A percentile compares a stretch with the other conserved stretches of the same genome.
Conservation (phyloP, 2,113 vertebrate species). For the Podiceps cristatus region DNA sequence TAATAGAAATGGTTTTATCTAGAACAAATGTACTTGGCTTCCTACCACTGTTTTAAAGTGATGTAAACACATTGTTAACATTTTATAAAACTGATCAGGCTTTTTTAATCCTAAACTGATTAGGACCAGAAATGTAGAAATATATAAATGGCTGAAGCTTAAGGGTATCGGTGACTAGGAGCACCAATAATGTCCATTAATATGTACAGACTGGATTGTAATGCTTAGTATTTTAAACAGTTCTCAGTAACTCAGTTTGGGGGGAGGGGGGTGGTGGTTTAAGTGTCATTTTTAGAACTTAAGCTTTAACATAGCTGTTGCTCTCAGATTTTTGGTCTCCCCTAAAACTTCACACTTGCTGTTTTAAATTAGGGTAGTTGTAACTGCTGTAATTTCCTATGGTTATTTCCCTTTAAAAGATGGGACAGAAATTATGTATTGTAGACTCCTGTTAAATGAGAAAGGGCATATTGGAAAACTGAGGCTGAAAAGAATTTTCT, state of each 20-base stretch:
- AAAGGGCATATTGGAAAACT: conserved; percentile 44
- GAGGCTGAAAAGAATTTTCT: conserved; percentile 46
- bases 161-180: background rate
- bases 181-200: background rate
- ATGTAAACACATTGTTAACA: background rate
- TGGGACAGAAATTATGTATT: background rate
- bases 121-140: background rate
- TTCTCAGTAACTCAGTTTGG: background rate
- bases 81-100: background rate
- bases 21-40: background rate
- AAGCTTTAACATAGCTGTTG: background rate
- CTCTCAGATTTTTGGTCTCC: background rate
- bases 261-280: too few relatives aligned
- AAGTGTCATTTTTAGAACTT: background rate
- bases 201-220: background rate
- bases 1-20: background rate
- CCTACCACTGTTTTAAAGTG: background rate
- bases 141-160: background rate
- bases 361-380: background rate
- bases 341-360: background rate
- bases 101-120: background rate
- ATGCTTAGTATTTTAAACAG: background rate
- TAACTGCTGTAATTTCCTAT: background rate
- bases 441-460: background rate
- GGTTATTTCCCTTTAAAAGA: background rate